Percentiles rank a stretch among this genome's conserved stretches.
These are phyloP conservation scores for Carcina quercana DNA, from an alignment of 2,888 invertebrate genomes.

Conservation along the genomic window DNA sequence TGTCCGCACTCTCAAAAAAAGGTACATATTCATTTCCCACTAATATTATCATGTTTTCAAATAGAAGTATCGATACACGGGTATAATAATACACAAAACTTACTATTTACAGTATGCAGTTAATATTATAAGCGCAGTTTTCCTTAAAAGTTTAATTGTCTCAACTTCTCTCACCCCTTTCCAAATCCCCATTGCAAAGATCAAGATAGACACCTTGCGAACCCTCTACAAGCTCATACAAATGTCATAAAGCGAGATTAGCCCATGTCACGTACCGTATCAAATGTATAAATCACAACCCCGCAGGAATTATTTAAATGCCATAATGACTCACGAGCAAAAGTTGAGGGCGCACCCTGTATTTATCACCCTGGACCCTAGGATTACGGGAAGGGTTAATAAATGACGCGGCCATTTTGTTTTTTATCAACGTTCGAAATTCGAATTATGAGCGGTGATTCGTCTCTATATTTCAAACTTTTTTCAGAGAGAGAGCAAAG, in stretches of 20 bases:
- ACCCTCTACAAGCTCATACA: conserved; percentile 20
- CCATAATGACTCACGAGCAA: conserved; percentile 69
- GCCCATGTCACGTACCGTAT: conserved; percentile 49
- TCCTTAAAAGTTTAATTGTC: no score
- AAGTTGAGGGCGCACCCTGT: conserved; percentile 54
- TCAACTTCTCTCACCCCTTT: conserved; percentile 4
- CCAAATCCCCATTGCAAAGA: no score
- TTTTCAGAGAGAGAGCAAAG: no score
- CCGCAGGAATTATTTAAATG: conserved; percentile 71
- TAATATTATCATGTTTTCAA: no score
- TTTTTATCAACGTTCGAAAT: conserved; percentile 58
- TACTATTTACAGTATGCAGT: no score
- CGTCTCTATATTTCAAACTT: no score
- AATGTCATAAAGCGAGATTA: conserved; percentile 37
- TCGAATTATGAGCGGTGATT: conserved; percentile 57
- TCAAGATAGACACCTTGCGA: conserved; percentile 15
- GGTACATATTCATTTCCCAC: no score
- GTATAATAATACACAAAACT: no score
- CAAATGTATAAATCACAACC: conserved; percentile 52
- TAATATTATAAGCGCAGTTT: no score
- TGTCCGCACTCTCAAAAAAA: no score
- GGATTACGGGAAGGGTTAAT: conserved; percentile 60
- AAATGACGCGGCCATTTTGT: conserved; percentile 58
- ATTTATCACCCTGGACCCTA: conserved; percentile 58
- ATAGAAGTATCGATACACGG: no score